A percentile compares a stretch with the other conserved stretches of the same genome.
These are phyloP conservation scores for Pocillopora verrucosa DNA, from an alignment of 64 coral and sea anemone species.

Conservation along the genomic window DNA sequence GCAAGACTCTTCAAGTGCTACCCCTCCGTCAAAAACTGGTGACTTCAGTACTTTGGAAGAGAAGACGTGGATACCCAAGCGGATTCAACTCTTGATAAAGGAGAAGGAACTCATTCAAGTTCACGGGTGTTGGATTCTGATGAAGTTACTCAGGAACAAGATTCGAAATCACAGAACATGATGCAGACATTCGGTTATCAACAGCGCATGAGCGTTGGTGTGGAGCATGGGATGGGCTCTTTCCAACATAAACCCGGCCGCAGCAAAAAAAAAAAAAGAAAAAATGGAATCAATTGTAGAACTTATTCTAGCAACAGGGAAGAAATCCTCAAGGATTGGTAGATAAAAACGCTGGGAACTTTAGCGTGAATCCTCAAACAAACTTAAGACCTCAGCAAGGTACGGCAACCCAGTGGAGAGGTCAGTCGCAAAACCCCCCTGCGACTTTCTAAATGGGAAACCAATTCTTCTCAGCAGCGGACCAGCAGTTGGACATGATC, in stretches of 20 bases:
- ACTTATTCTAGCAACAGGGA: no score
- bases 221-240: not conserved
- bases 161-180: not conserved
- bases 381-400: constrained; percentile 18
- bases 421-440: not conserved
- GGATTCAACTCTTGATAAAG: constrained; percentile 8
- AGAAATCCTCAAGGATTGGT: no score
- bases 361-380: not conserved
- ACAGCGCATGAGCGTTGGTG: constrained; percentile 28
- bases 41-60: constrained; percentile 23
- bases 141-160: not conserved
- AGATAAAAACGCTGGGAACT: not conserved
- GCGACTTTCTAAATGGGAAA: constrained; percentile 9
- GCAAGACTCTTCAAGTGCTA: not conserved
- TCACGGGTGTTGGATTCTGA: not conserved
- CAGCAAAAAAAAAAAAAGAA: no score
- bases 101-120: not conserved
- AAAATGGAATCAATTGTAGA: no score
- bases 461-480: constrained; percentile 3
- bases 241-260: no score
- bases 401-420: constrained; percentile 4
- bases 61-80: constrained; percentile 5
- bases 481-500: constrained; percentile 25
- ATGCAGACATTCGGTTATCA: constrained; percentile 27
- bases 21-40: not conserved